These are phyloP conservation scores for Trachelus iudaicus DNA, from an alignment of 2,888 invertebrate species.

Conservation along the genomic window DNA sequence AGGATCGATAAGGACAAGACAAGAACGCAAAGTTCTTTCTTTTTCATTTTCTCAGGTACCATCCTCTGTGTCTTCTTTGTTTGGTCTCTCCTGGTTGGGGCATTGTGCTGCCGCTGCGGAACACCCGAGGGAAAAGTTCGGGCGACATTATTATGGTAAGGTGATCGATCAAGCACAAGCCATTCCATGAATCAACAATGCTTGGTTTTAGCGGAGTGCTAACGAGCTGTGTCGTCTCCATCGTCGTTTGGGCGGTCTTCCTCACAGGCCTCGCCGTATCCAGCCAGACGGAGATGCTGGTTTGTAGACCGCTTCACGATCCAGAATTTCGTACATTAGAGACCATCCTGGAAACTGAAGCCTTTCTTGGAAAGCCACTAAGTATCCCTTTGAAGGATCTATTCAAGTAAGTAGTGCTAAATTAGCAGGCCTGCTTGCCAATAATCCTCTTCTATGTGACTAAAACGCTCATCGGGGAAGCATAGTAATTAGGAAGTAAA, in stretches of 20 bases:
- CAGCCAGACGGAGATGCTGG: constrained; percentile 75
- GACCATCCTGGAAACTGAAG: constrained; percentile 71
- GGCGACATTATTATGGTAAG: constrained; percentile 55
- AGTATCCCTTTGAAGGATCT: constrained; percentile 68
- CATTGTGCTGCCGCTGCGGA: constrained; percentile 55
- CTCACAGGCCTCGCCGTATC: constrained; percentile 71
- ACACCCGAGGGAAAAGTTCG: constrained; percentile 51
- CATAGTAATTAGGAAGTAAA: background rate
- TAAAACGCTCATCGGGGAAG: background rate
- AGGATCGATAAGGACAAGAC: background rate
- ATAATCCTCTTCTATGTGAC: background rate
- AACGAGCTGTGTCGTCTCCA: constrained; percentile 71
- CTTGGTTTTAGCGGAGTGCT: constrained; percentile 67
- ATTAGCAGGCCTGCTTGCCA: background rate
- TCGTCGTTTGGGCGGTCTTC: constrained; percentile 72
- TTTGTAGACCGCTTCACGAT: constrained; percentile 79
- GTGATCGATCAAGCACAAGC: background rate
- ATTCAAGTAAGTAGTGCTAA: constrained; percentile 64
- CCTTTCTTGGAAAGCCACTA: constrained; percentile 65
- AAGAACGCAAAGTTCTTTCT: constrained; percentile 18
- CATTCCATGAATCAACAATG: background rate
- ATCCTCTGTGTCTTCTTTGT: constrained; percentile 47
- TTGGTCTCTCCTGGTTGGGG: constrained; percentile 51
- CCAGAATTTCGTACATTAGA: constrained; percentile 74
- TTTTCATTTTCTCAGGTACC: constrained; percentile 37